Evolutionary conservation across 2,113 vertebrate species (phyloP), one percentile per base, ranked within the genome.

Genomic region (Murina feae): DNA sequence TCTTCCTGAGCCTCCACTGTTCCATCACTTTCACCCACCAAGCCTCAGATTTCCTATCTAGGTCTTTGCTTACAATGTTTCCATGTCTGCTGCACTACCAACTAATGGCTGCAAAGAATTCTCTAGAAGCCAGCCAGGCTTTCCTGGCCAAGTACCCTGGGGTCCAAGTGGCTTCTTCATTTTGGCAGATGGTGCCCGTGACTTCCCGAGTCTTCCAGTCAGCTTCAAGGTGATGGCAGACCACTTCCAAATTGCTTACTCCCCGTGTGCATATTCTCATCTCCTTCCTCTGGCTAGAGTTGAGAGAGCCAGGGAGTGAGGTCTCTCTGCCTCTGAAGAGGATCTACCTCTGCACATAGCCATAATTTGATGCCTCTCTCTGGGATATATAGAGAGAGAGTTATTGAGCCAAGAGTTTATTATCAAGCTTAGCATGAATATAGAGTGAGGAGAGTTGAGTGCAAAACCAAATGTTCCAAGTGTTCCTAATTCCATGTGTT

Each of bases 361-460:
- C 94, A 87, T 92, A 97, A 96, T 97, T 91, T 86, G 88, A 96
- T 96, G 95, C 79, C 89, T 93, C 95, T 97, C 97, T 80, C 95
- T 93, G 97, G 95, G 74, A 97, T 94, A 91, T 69, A 92, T 63
- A 89, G 16, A 96, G n/a, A 96, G n/a, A 69, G 94, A 96, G 72
- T 97, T 79, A n/a, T 1, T 93, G 96, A 96, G 96, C 96, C 96
- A 97, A 97, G 92, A 96, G 96, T 96, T 97, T 97, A 97, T 97
- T 97, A 81, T 92, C 55, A 51, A 94, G 81, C 78, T 97, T 96
- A 78, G 71, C 55, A 21, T 93, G 92, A 97, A 91, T 17, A 63
- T 69, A 95, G 49, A 85, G 91, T 32, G 79, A 83, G 72, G 60
- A 93, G 89, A 96, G 49, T 71, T 94, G 90, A 96, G 80, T 81